Percentiles rank a stretch among this genome's conserved stretches.
Conservation (phyloP, 2,113 vertebrate genomes). For the Notarius quadriscutis region DNA sequence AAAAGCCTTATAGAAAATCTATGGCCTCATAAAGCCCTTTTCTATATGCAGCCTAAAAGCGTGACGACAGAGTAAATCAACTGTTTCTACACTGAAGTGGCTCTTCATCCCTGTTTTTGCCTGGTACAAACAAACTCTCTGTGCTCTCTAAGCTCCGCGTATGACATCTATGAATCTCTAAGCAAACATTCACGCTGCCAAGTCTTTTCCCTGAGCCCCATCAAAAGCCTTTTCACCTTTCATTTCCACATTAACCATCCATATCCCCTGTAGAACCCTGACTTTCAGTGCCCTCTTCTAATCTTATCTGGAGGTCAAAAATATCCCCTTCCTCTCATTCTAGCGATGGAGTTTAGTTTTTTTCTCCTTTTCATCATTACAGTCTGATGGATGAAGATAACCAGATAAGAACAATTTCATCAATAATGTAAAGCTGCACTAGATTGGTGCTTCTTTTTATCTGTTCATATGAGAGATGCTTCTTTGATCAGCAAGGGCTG, state of each 20-base stretch:
- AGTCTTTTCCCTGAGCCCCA: constrained; percentile 8
- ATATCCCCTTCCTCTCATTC: not conserved
- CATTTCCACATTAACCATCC: constrained; percentile 22
- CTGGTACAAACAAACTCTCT: constrained; percentile 27
- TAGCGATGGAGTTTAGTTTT: not conserved
- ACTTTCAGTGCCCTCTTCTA: not conserved
- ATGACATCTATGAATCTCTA: constrained; percentile 26
- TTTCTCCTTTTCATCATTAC: not conserved
- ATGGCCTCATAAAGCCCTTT: constrained; percentile 29
- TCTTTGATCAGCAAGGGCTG: not conserved
- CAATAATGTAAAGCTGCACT: constrained; percentile 1
- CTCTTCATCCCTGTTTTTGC: constrained; percentile 12
- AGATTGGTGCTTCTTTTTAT: not conserved
- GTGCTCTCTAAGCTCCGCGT: not conserved
- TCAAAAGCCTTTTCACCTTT: constrained; percentile 37
- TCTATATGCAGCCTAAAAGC: constrained; percentile 22
- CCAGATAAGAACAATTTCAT: constrained; percentile 7
- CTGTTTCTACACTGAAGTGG: not conserved
- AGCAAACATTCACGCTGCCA: not conserved
- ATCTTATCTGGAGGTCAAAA: not conserved
- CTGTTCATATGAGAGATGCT: not conserved
- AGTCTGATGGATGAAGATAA: constrained; percentile 5
- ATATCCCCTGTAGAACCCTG: not conserved
- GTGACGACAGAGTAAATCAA: not conserved
- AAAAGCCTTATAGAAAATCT: constrained; percentile 37